Evolutionary conservation across 2,113 vertebrate genomes (phyloP).

Genomic region (Albula goreensis): DNA sequence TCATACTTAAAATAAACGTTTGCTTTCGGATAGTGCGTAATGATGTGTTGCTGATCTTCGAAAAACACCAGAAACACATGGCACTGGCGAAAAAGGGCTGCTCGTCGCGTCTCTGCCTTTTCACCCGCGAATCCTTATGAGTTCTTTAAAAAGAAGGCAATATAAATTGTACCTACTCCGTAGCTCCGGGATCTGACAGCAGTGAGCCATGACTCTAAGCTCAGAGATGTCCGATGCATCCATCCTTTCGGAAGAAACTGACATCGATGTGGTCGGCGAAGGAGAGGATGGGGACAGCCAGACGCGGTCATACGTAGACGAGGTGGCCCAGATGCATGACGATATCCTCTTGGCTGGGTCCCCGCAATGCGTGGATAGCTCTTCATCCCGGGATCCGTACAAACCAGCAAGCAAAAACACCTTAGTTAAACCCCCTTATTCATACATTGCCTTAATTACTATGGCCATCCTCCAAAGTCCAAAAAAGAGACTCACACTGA

Average conservation of each 20-base stretch:
- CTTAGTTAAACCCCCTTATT: constrained; percentile 90
- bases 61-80: constrained; percentile 53
- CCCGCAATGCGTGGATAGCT: constrained; percentile 65
- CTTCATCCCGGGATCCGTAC: constrained; percentile 66
- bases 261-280: constrained; percentile 92
- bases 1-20: constrained; percentile 42
- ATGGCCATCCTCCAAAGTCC: constrained; percentile 93
- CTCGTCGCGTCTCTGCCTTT: constrained; percentile 46
- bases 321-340: constrained; percentile 76
- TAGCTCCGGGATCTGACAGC: constrained; percentile 56
- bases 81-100: constrained; percentile 45
- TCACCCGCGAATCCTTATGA: constrained; percentile 53
- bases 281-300: constrained; percentile 77
- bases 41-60: constrained; percentile 34
- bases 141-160: constrained; percentile 57
- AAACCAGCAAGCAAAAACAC: constrained; percentile 76
- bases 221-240: constrained; percentile 91
- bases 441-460: constrained; percentile 92
- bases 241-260: constrained; percentile 87
- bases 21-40: constrained; percentile 33
- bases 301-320: constrained; percentile 75
- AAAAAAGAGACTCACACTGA: constrained; percentile 89
- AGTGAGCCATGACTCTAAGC: constrained; percentile 88
- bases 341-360: constrained; percentile 67
- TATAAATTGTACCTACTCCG: constrained; percentile 52